Base-by-base conservation (phyloP, 2,797 vertebrate genomes). In the Protonibea diacanthus region DNA sequence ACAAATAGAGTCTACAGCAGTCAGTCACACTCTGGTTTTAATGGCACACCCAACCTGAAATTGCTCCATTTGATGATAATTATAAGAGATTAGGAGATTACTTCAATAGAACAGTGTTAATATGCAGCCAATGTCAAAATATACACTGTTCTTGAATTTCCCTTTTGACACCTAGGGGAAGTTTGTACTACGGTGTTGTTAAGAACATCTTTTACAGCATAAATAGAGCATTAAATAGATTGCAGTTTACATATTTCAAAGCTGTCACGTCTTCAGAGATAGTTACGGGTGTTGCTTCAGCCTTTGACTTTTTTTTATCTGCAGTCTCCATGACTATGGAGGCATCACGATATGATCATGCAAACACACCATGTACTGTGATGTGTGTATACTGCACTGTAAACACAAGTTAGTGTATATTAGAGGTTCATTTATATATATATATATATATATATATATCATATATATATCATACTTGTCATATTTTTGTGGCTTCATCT, bases 1-100 rank as follows among this genome's bases (percentile, higher is more conserved):
- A 86, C 87, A 88, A 91, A 87, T 72, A 86, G 79, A 94, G 85
- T 87, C 82, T 89, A 86, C 89, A 83, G 86, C 87, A 87, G 59
- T 81, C 83, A 79, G 69, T 82, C 74, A 80, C 86, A 78, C 74
- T 66, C 40, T 66, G 67, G 52, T 83, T 84, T 84, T 76, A 89
- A 85, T 91, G 89, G 84, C 88, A 90, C 86, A 89, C 85, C 88
- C 84, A 82, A 63, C 58, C 72, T 86, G 61, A 85, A 81, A 86
- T 89, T 74, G 68, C 76, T 78, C 67, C 53, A 92, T 90, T 91
- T 87, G 60, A 87, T 91, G 75, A 84, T 86, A 78, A 89, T 87
- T 86, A 78, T 68, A 69, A 78, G 27, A 85, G 79, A 90, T 90
- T 56, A 86, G 51, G 60, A 76, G 76, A 90, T 82, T 60, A 84